Percentiles rank a stretch among this genome's conserved stretches.
Conservation (phyloP, 2,113 vertebrate genomes). For the Tenebrosternarchus preto region DNA sequence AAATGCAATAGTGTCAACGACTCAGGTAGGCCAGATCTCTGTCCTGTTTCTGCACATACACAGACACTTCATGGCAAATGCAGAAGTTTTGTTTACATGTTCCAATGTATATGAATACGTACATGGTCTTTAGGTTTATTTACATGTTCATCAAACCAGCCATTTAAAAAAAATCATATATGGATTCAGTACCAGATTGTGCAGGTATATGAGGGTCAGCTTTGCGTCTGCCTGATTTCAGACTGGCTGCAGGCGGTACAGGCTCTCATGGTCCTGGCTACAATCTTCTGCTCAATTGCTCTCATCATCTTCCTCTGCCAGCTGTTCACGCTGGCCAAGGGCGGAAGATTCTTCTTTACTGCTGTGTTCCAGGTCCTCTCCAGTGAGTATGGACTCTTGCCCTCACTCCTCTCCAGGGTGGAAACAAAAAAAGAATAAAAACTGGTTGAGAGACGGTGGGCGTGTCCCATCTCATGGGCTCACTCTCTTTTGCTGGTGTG, state of each 20-base stretch:
- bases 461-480: neutral
- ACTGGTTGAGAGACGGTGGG: neutral
- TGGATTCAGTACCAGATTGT: neutral
- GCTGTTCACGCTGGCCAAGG: constrained; percentile 93
- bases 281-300: constrained; percentile 91
- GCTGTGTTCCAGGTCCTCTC: constrained; percentile 93
- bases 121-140: neutral
- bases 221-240: constrained; percentile 52
- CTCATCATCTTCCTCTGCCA: constrained; percentile 93
- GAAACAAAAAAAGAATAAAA: no score
- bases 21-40: constrained; percentile 60
- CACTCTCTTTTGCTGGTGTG: neutral
- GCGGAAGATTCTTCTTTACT: constrained; percentile 92
- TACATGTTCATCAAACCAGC: neutral
- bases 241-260: constrained; percentile 98
- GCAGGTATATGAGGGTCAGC: neutral
- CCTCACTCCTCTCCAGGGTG: neutral
- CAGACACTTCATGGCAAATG: neutral
- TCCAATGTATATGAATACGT: neutral
- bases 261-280: constrained; percentile 93
- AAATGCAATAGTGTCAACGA: constrained; percentile 57
- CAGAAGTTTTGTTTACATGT: neutral
- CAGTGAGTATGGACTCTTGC: constrained; percentile 78
- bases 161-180: no score
- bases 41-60: neutral